Conservation (phyloP, 2,888 invertebrate species). For the Automeris io region DNA sequence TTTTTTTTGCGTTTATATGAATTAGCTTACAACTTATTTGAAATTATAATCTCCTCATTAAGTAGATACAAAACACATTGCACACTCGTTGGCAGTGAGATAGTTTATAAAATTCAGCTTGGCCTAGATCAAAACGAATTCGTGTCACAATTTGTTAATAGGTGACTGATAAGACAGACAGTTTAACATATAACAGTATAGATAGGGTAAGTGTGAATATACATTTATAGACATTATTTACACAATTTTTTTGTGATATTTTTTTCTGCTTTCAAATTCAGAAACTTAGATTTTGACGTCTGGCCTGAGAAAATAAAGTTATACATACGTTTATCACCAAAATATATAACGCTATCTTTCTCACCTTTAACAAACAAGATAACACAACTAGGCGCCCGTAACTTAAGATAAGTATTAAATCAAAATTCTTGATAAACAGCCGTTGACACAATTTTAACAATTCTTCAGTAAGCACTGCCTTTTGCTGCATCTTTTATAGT, state of each 20-base stretch:
- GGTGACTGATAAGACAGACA: constrained; percentile 17
- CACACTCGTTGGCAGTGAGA: constrained; percentile 1
- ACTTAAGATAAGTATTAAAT: constrained; percentile 53
- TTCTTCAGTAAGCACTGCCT: constrained; percentile 1
- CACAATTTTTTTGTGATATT: background rate
- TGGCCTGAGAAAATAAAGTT: constrained; percentile 41
- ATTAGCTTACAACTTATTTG: too few species aligned
- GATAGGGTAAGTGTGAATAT: constrained; percentile 4
- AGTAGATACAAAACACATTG: background rate
- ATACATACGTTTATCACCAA: constrained; percentile 31
- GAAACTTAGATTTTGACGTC: constrained; percentile 16
- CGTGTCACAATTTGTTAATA: constrained; percentile 18
- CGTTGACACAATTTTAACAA: constrained; percentile 54
- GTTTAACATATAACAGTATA: constrained; percentile 16
- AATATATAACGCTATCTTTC: constrained; percentile 59
- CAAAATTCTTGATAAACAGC: constrained; percentile 57
- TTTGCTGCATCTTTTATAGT: background rate
- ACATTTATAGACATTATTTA: background rate
- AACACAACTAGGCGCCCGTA: constrained; percentile 48
- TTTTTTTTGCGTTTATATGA: too few species aligned
- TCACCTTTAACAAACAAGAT: constrained; percentile 60
- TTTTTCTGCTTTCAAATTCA: background rate
- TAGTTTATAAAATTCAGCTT: constrained; percentile 15
- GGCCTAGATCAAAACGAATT: constrained; percentile 28
- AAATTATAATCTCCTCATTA: background rate